Evolutionary conservation across 2,888 invertebrate species (phyloP).

Genomic region (Meteorus colon): DNA sequence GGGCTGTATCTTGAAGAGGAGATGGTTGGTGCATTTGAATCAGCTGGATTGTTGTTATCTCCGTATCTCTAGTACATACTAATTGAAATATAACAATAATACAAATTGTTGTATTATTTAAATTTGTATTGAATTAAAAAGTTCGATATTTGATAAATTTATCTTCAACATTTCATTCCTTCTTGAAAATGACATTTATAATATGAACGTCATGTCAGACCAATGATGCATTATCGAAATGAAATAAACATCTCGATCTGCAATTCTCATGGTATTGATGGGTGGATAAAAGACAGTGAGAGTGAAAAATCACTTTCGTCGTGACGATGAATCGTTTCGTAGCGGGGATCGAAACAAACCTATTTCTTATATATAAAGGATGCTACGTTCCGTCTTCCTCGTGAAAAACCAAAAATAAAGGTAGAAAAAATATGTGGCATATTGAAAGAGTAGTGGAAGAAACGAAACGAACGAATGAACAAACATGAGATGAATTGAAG

Average conservation of each 20-base stretch:
- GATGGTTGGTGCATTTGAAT: neutral
- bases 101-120: neutral
- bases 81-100: slow-evolving; percentile 26
- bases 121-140: neutral
- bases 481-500: slow-evolving; percentile 24
- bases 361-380: neutral
- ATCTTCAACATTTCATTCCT: neutral
- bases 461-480: slow-evolving; percentile 7
- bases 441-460: slow-evolving; percentile 4
- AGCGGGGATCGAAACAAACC: neutral
- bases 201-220: neutral
- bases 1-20: slow-evolving; percentile 22
- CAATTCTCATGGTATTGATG: neutral
- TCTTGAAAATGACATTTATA: too few species aligned
- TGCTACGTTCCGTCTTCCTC: neutral
- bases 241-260: too few species aligned
- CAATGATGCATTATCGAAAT: neutral
- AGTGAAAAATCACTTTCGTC: neutral
- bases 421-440: neutral
- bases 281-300: neutral
- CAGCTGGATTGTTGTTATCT: slow-evolving; percentile 23
- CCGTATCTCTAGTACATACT: neutral
- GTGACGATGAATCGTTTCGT: neutral
- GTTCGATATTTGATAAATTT: neutral
- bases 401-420: neutral